Evolutionary conservation across 2,113 vertebrate species (phyloP).

Genomic region (Podiceps cristatus): DNA sequence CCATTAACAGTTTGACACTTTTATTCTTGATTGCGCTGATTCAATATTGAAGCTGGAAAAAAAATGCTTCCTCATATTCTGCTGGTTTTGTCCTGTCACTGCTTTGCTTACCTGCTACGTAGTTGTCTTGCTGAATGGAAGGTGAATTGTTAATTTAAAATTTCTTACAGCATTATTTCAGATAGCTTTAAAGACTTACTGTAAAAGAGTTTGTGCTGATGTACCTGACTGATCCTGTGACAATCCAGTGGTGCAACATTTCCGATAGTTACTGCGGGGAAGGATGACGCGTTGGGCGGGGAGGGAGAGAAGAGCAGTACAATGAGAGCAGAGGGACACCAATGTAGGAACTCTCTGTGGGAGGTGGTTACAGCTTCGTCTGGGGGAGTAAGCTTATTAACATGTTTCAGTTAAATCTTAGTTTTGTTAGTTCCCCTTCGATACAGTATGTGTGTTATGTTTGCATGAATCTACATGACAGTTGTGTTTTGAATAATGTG

Average conservation of each 20-base stretch:
- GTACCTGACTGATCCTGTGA: neutral
- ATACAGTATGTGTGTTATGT: neutral
- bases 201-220: neutral
- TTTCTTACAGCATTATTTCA: neutral
- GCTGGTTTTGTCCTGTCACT: neutral
- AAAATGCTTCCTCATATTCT: neutral
- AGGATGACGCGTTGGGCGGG: too few species aligned
- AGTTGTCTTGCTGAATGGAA: neutral
- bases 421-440: neutral
- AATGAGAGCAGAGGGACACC: neutral
- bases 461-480: constrained; percentile 8
- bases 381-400: neutral
- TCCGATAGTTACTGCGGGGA: neutral
- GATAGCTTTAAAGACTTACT: neutral
- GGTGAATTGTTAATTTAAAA: neutral
- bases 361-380: neutral
- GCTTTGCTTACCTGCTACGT: neutral
- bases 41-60: neutral
- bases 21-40: neutral
- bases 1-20: neutral
- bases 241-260: neutral
- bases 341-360: neutral
- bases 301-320: neutral
- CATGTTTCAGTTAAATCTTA: neutral
- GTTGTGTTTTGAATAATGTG: neutral